These are phyloP conservation scores for Opisthograptis luteolata DNA, from an alignment of 2,888 invertebrate genomes.

Conservation along the genomic window DNA sequence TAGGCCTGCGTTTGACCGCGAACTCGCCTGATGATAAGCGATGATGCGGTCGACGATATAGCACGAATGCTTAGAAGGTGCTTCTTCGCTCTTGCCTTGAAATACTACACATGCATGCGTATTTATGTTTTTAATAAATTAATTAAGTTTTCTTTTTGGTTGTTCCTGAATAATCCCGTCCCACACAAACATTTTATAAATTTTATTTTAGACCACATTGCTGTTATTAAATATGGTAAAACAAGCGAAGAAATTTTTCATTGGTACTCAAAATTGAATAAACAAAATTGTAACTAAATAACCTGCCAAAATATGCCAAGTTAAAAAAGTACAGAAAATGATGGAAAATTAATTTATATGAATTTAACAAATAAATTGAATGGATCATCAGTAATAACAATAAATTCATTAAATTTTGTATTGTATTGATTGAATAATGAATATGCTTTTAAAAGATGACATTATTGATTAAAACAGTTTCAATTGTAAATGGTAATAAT, in stretches of 20 bases:
- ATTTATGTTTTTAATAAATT: too few species aligned
- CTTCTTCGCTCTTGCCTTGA: too few species aligned
- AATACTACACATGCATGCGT: too few species aligned
- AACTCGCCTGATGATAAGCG: too few species aligned
- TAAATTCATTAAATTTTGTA: conserved; percentile 68
- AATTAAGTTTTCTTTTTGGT: too few species aligned
- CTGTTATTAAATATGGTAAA: conserved; percentile 10
- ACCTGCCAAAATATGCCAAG: conserved; percentile 47
- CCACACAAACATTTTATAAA: neutral
- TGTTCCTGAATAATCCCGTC: too few species aligned
- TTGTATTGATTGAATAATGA: conserved; percentile 62
- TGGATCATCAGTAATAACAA: conserved; percentile 57
- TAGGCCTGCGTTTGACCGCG: too few species aligned
- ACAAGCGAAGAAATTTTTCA: conserved; percentile 60
- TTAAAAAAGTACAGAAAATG: conserved; percentile 34
- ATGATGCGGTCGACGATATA: too few species aligned
- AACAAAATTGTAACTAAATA: too few species aligned
- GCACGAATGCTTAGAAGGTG: too few species aligned
- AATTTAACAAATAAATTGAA: conserved; percentile 52
- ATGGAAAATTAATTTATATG: conserved; percentile 45
- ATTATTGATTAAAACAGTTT: conserved; percentile 49
- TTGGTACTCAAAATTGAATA: conserved; percentile 53
- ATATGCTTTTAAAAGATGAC: conserved; percentile 53
- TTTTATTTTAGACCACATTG: neutral
- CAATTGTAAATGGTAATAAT: conserved; percentile 33